Base-by-base conservation (phyloP, 2,888 invertebrate genomes). In the Drosophila quinaria region DNA sequence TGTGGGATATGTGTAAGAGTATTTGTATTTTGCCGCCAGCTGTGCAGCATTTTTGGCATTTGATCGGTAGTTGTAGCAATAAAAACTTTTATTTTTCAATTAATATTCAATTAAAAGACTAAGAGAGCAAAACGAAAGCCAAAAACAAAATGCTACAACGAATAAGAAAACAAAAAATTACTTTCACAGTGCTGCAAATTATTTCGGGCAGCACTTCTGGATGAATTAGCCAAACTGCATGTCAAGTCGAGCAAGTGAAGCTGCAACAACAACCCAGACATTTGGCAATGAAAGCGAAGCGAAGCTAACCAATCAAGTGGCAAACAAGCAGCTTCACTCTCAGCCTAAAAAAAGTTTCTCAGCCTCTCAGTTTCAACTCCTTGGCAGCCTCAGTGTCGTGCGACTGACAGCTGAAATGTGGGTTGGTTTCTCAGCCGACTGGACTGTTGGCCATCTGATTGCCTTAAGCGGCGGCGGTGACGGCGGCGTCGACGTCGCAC, bases 171-270 rank as follows among this genome's bases (percentile, higher is more conserved):
- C 17, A 64, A 58, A 69, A 58, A 69, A 74, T 78, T 67, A 89
- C 89, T 84, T 89, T 89, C 84, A 86, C 87, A 89, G 70, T 74
- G 73, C 52, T 47, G 71, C 81, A 88, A 84, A 83, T 88, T 78
- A 84, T 83, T 84, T 84, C 89, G 89, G 78, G 84, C 89, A 86
- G 84, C 84, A 84, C 77, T 90, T 87, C 87, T 81, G 76, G 70
- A 72, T 72, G 79, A 90, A 90, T 88, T 88, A 89, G 81, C 75
- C 89, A 74, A 75, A 62, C 84, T 74, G 78, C 89, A 78, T 81
- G 77, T 90, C 89, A 86, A 69, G 74, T 72, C 39, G 66, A 70
- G 75, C 77, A 74, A 77, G 79, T 79, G 79, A 77, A 74, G 77
- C 77, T 65, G 76, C 67, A 71, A 51, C 35, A 56, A 31, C 54